A percentile compares a stretch with the other conserved stretches of the same genome.
phyloP scores from a whole-genome alignment of 2,797 vertebrate genomes.

The Tokudaia tokunoshimensis region DNA sequence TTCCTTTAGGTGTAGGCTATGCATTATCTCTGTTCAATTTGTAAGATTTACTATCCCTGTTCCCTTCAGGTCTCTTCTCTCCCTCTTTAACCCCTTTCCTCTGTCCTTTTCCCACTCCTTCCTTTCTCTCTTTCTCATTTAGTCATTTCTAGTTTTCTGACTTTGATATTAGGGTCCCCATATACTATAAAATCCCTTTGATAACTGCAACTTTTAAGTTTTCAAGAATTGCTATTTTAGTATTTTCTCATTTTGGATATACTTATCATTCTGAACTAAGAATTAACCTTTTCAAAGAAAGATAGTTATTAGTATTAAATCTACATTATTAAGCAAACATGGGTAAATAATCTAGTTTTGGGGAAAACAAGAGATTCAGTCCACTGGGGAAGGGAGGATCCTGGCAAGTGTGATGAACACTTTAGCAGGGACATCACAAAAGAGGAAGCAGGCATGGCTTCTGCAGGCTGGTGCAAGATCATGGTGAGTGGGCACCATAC shows the following conservation, averaged over 20 bases:
- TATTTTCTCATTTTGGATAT: conserved; percentile 44
- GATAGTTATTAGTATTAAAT: background rate
- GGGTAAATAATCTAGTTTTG: background rate
- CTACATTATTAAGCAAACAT: background rate
- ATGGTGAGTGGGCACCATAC: background rate
- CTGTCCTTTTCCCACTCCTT: background rate
- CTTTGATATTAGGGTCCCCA: background rate
- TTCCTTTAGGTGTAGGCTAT: background rate
- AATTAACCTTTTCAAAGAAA: background rate
- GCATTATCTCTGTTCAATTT: background rate
- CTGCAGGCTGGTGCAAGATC: background rate
- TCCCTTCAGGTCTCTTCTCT: background rate
- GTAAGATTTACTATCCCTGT: conserved; percentile 6
- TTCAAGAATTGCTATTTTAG: background rate
- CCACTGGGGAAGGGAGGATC: background rate
- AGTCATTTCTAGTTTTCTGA: background rate
- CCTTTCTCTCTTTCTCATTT: background rate
- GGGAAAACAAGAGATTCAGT: background rate
- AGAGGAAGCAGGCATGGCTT: background rate
- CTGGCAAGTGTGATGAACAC: background rate
- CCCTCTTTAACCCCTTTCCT: background rate
- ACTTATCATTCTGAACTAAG: background rate
- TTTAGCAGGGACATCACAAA: background rate
- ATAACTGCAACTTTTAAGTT: conserved; percentile 23
- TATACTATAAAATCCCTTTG: background rate